Percentiles rank a stretch among this genome's conserved stretches.
Evolutionary conservation across 2,797 vertebrate genomes (phyloP).

Genomic region (Hylomyscus alleni): DNA sequence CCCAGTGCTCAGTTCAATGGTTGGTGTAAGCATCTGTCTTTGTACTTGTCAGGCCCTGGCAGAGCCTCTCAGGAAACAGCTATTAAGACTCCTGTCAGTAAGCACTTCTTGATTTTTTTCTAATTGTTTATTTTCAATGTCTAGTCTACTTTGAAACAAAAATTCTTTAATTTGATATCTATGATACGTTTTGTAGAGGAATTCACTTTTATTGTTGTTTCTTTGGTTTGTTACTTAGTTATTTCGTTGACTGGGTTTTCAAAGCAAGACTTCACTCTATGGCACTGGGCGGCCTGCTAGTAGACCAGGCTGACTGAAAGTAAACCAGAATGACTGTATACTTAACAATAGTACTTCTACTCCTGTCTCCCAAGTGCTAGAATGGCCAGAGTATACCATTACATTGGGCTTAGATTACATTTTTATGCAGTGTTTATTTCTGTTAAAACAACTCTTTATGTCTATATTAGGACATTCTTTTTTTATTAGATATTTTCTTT

Average conservation of each 20-base stretch:
- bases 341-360: rapidly evolving
- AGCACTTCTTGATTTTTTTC: too few species aligned
- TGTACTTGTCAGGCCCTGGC: too few species aligned
- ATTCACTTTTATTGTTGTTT: background rate
- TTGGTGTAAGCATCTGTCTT: too few species aligned
- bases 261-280: background rate
- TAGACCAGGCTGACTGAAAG: background rate
- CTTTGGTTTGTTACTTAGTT: background rate
- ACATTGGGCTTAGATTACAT: background rate
- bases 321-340: background rate
- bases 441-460: background rate
- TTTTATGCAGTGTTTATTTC: background rate
- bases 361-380: background rate
- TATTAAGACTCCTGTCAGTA: too few species aligned
- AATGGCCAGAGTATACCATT: background rate
- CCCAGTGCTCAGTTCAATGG: too few species aligned
- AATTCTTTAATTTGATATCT: background rate
- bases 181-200: background rate
- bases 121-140: background rate
- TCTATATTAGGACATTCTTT: too few species aligned
- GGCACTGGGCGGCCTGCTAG: too few species aligned
- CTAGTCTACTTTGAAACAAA: background rate
- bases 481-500: too few species aligned
- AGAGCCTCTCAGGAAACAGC: too few species aligned
- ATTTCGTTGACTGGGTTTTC: background rate